Conservation (phyloP, 2,797 vertebrate genomes). For the Loris lydekkerianus region DNA sequence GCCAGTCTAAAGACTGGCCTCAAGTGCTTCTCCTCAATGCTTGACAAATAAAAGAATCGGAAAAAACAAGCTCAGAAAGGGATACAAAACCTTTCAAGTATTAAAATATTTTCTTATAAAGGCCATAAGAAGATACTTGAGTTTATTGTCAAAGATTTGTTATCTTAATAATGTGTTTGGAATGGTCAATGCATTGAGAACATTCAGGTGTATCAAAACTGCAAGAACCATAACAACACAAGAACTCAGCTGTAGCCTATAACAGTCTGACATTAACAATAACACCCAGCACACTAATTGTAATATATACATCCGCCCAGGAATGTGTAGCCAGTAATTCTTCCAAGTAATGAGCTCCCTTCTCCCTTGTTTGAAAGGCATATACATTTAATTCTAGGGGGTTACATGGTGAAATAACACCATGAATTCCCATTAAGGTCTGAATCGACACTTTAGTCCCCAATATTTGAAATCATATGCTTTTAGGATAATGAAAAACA, state of each 20-base stretch:
- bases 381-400: not conserved
- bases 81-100: not conserved
- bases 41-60: not conserved
- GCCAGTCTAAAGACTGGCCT: not conserved
- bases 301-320: not conserved
- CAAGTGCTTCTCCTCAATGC: not conserved
- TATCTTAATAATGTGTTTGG: conserved; percentile 65
- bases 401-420: not conserved
- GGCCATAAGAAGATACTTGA: not conserved
- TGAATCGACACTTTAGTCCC: not conserved
- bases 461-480: not conserved
- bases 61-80: conserved; percentile 13
- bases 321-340: not conserved
- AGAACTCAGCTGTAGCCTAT: not conserved
- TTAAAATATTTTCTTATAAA: not conserved
- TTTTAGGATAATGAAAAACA: not conserved
- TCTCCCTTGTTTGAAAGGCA: not conserved
- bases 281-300: not conserved
- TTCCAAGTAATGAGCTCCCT: not conserved
- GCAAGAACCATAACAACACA: not conserved
- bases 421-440: not conserved
- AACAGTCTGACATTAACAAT: not conserved
- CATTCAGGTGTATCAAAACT: conserved; percentile 60
- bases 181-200: conserved; percentile 56
- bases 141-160: conserved; percentile 49